Base-by-base conservation (phyloP, 2,797 vertebrate species). In the Coreius guichenoti region DNA sequence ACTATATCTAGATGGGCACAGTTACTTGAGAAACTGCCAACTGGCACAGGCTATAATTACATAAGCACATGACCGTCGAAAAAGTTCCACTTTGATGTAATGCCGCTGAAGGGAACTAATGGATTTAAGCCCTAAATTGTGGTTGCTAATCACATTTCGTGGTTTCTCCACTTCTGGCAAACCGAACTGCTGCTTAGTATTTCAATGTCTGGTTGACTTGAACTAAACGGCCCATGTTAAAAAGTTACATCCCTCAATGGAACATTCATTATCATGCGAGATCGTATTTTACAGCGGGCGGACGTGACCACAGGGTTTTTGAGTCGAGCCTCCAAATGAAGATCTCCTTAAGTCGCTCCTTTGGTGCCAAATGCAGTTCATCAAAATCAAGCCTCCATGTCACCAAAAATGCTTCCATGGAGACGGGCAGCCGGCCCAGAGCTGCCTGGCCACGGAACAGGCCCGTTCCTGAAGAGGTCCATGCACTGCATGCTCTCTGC, bases 61-160 rank as follows among this genome's bases (percentile, higher is more conserved):
- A 81, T 36, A 78, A 87, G 74, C 29, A 17, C 79, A 47, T 54
- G 82, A 78, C 54, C 81, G 86, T 77, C n/a, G 45, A 51, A 80
- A 81, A 78, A 74, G 82, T 87, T 86, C 61, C 63, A 87, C 80
- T 86, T 79, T 84, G 82, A 86, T 88, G 80, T 45, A 80, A 69
- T 84, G 79, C 83, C 29, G 33, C 74, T 85, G 65, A 70, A 83
- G 80, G 76, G 69, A 81, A 67, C 72, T 49, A 73, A 85, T 80
- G 83, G 67, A 39, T 73, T 65, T 72, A 82, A 82, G 70, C 69
- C 74, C 61, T 80, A 70, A 84, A 82, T 82, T 76, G 78, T 80
- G 84, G 77, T 83, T 79, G 86, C 79, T 90, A 88, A 90, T 88
- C 74, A 83, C 81, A 84, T 87, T 90, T 80, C n/a, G 70, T 17